phyloP scores from a whole-genome alignment of 2,888 invertebrate species.

The Agrotis segetum region DNA sequence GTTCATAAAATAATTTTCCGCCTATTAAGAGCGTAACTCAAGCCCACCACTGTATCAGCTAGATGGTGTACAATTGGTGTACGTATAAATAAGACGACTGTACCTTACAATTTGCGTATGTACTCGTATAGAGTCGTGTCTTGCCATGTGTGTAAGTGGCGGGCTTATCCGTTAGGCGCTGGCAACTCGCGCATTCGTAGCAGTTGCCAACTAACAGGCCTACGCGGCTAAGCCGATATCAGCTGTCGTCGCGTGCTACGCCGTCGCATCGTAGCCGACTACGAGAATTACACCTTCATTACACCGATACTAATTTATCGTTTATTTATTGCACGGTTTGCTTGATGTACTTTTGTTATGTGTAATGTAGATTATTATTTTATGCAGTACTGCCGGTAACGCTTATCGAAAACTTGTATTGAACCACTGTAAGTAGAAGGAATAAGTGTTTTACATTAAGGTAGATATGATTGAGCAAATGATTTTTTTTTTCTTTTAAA shows the following conservation, averaged over 20 bases:
- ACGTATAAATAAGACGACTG: constrained; percentile 10
- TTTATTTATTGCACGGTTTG: constrained; percentile 36
- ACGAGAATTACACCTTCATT: constrained; percentile 67
- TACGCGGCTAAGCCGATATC: constrained; percentile 84
- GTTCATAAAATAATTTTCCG: constrained; percentile 63
- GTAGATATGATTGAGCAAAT: neutral
- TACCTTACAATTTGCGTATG: constrained; percentile 42
- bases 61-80: constrained; percentile 5
- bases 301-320: constrained; percentile 54
- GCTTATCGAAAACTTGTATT: constrained; percentile 20
- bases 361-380: constrained; percentile 18
- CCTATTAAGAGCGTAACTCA: constrained; percentile 55
- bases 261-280: constrained; percentile 73
- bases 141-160: constrained; percentile 73
- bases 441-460: neutral
- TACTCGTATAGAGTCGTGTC: constrained; percentile 51
- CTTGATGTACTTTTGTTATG: constrained; percentile 23
- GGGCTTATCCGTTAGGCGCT: constrained; percentile 76
- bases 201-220: constrained; percentile 84
- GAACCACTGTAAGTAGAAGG: neutral
- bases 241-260: constrained; percentile 78
- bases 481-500: constrained; percentile 2
- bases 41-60: constrained; percentile 39
- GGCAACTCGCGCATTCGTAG: constrained; percentile 86
- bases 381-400: neutral